phyloP scores from a whole-genome alignment of 2,888 invertebrate genomes.

The Sesia apiformis region DNA sequence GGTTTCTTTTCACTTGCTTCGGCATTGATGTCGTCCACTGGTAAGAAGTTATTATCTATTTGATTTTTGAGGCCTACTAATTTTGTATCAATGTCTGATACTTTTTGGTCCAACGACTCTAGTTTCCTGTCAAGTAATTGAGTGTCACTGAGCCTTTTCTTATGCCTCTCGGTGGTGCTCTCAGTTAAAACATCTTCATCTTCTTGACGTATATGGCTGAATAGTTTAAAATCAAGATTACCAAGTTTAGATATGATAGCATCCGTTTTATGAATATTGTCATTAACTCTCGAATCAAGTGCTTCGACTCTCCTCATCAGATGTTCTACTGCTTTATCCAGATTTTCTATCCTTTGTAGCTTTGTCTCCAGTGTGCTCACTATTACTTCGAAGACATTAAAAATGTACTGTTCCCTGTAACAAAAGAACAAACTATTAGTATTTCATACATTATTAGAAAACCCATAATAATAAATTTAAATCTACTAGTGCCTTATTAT shows the following conservation, averaged over 20 bases:
- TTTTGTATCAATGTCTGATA: conserved; percentile 87
- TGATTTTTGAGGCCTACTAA: conserved; percentile 86
- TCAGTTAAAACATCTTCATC: conserved; percentile 49
- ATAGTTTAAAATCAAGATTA: conserved; percentile 83
- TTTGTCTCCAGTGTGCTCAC: conserved; percentile 91
- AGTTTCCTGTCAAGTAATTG: conserved; percentile 78
- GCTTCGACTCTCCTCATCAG: conserved; percentile 89
- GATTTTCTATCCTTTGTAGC: conserved; percentile 88
- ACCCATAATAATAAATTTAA: not conserved
- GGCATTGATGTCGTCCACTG: conserved; percentile 87
- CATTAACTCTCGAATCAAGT: conserved; percentile 85
- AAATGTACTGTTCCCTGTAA: conserved; percentile 90
- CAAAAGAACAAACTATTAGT: conserved; percentile 23
- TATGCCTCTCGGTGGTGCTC: conserved; percentile 19
- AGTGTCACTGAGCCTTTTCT: conserved; percentile 35
- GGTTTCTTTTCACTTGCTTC: conserved; percentile 92
- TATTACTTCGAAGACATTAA: conserved; percentile 92
- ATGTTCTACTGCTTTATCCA: conserved; percentile 91
- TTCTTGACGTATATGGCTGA: conserved; percentile 68
- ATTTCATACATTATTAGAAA: not conserved
- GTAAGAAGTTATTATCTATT: conserved; percentile 86
- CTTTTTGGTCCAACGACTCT: conserved; percentile 86
- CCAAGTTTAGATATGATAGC: conserved; percentile 85
- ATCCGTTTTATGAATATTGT: conserved; percentile 90
- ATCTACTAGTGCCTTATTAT: too few species aligned